Conservation (phyloP, 2,797 vertebrate species). For the Okamejei kenojei region DNA sequence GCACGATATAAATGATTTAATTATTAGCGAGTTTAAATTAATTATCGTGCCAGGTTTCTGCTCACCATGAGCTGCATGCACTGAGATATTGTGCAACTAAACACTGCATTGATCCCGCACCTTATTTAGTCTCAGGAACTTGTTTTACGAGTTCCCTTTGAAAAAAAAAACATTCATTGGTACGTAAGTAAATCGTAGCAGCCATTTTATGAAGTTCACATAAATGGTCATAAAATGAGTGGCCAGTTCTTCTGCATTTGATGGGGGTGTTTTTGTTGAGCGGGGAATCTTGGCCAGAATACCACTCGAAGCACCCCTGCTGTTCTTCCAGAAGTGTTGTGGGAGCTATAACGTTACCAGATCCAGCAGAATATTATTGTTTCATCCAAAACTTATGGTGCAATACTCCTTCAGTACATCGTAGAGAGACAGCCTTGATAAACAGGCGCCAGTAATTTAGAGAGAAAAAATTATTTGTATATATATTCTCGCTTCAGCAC, state of each 20-base stretch:
- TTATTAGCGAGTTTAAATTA: not conserved
- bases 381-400: not conserved
- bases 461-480: not conserved
- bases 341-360: not conserved
- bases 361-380: not conserved
- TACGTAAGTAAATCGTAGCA: too few species aligned
- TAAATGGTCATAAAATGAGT: not conserved
- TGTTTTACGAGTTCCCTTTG: not conserved
- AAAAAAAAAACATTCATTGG: not conserved
- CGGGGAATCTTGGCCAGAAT: not conserved
- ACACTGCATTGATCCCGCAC: not conserved
- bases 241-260: not conserved
- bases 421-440: not conserved
- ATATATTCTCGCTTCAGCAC: not conserved
- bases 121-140: not conserved
- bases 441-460: not conserved
- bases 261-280: not conserved
- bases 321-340: not conserved
- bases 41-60: not conserved
- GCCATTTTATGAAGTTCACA: slow-evolving; percentile 6
- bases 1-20: not conserved
- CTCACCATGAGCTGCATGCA: not conserved
- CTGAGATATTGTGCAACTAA: not conserved
- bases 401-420: not conserved
- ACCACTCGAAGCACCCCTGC: not conserved